Base-by-base conservation (phyloP, 2,888 invertebrate genomes). In the Spatulosminthurus flaviceps region DNA sequence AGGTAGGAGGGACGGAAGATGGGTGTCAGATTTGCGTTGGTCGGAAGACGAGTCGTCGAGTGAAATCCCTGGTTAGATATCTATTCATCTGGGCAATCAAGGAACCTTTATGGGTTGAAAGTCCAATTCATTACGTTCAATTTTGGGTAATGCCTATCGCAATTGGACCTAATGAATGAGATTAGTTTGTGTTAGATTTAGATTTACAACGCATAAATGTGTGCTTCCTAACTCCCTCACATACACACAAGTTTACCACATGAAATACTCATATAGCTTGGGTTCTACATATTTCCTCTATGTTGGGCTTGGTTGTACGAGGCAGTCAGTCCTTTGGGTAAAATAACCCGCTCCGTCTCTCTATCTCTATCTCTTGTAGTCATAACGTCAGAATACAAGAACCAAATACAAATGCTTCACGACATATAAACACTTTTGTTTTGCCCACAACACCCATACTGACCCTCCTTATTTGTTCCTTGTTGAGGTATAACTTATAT, bases 111-210 rank as follows among this genome's bases (percentile, higher is more conserved):
- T 84, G 83, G 83, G 81, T 84, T 83, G 83, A 84, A 84, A 85
- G 84, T 84, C 85, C 85, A 85, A 84, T 85, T 85, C 85, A 85
- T 85, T 84, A 85, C 82, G 83, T 83, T 83, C 85, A 85, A 85
- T 85, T 85, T 83, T 82, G 82, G 81, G 80, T 84, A 84, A 84
- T 84, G 83, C 83, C 83, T 79, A 80, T 82, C 84, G 81, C 83
- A 85, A 85, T 85, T 85, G 85, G 83, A 84, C 83, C 83, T 84
- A 85, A 85, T 85, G 84, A 85, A 85, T 84, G 85, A 85, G 84
- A 85, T 85, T 85, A 85, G 84, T 85, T 85, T 83, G 83, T 84
- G 83, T 84, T 84, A 84, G 84, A 83, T 84, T 85, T 85, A 84
- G 85, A 85, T 85, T 85, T 85, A 85, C 85, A 83, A 83, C 83